Evolutionary conservation across 2,797 vertebrate genomes (phyloP).

Genomic region (Fistularia commersonii): DNA sequence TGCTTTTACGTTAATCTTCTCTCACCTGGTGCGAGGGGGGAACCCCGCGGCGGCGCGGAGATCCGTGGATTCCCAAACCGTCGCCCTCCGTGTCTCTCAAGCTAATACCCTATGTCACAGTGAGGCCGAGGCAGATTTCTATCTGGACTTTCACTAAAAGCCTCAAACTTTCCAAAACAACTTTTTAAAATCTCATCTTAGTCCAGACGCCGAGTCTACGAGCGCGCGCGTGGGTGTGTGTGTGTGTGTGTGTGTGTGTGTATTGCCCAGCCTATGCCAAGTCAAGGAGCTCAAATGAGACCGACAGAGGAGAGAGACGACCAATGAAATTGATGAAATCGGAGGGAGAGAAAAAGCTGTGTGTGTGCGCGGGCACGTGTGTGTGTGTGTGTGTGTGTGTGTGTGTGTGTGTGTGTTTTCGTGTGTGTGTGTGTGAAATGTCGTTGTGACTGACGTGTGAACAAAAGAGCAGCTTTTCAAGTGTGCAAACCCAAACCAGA

Average conservation of each 20-base stretch:
- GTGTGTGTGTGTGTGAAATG: too few relatives aligned
- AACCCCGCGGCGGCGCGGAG: too few relatives aligned
- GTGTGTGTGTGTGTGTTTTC: too few relatives aligned
- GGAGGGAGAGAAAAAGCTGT: conserved; percentile 34
- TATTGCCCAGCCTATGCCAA: too few relatives aligned
- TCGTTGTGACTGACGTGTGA: too few relatives aligned
- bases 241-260: too few relatives aligned
- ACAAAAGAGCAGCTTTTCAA: too few relatives aligned
- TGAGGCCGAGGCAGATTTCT: conserved; percentile 37
- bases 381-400: too few relatives aligned
- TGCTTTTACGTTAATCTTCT: too few relatives aligned
- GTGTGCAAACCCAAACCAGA: too few relatives aligned
- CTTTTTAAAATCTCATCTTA: conserved; percentile 51
- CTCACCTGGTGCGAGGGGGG: too few relatives aligned
- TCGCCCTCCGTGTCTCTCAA: conserved; percentile 1
- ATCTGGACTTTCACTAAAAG: conserved; percentile 50
- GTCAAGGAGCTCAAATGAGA: conserved; percentile 14
- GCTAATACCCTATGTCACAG: conserved; percentile 22
- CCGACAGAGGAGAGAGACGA: conserved; percentile 1
- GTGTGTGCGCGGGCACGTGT: too few relatives aligned
- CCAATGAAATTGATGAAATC: conserved; percentile 1
- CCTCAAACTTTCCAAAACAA: conserved; percentile 51
- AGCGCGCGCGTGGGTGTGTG: conserved; percentile 11
- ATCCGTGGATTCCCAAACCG: conserved; percentile 15
- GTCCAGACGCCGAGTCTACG: conserved; percentile 2